A percentile compares a stretch with the other conserved stretches of the same genome.
These are phyloP conservation scores for Lasioglossum figueresi DNA, from an alignment of 2,888 invertebrate species.

Conservation along the genomic window DNA sequence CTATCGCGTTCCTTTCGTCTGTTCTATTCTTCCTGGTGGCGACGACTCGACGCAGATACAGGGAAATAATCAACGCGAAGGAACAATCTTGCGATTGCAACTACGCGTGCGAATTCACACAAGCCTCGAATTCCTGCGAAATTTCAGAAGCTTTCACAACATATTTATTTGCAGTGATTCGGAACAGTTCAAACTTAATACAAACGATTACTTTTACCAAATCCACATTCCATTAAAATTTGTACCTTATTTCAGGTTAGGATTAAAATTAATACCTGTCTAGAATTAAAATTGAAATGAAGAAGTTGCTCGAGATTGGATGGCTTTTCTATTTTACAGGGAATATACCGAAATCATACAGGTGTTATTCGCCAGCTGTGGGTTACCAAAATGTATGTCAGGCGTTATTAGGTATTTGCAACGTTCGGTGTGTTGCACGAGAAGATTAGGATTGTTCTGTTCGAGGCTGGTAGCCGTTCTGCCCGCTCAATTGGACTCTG, in stretches of 20 bases:
- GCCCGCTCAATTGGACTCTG: neutral
- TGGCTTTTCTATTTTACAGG: neutral
- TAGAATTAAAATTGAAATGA: neutral
- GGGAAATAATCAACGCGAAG: conserved; percentile 55
- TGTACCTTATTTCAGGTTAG: neutral
- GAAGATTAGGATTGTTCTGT: neutral
- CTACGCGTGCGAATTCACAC: conserved; percentile 18
- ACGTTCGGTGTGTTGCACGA: neutral
- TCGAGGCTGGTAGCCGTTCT: neutral
- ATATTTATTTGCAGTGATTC: neutral
- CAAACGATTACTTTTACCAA: neutral
- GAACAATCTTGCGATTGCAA: conserved; percentile 22
- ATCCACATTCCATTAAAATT: neutral
- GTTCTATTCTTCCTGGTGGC: conserved; percentile 7
- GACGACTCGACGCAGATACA: conserved; percentile 9
- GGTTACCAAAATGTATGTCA: neutral
- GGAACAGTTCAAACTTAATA: neutral
- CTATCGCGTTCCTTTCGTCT: conserved; percentile 46
- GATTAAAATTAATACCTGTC: neutral
- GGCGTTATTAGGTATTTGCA: neutral
- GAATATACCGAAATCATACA: neutral
- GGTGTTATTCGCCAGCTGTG: neutral
- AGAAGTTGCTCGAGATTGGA: neutral
- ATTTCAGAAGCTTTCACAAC: neutral
- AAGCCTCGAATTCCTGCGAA: neutral